These are phyloP conservation scores for Neolamprologus hecqui DNA, from an alignment of 2,113 vertebrate species.

Conservation along the genomic window DNA sequence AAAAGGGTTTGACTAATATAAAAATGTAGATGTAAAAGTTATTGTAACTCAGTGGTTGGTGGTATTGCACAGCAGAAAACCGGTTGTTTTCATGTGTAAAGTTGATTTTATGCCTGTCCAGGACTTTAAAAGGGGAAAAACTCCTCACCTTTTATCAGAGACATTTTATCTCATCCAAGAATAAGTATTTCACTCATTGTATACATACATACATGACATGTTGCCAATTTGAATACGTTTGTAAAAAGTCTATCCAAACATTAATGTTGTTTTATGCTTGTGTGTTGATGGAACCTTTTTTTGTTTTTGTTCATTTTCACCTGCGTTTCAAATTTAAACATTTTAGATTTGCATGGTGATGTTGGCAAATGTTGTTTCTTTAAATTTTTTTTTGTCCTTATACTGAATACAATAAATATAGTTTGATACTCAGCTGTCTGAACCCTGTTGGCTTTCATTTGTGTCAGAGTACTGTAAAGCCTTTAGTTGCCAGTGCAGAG, in stretches of 20 bases:
- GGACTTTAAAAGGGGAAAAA: not conserved
- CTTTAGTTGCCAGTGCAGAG: not conserved
- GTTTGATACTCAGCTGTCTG: constrained; percentile 63
- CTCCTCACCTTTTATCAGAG: not conserved
- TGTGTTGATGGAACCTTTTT: constrained; percentile 2
- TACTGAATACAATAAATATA: constrained; percentile 76
- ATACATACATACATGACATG: not conserved
- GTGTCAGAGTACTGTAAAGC: not conserved
- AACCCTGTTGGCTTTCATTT: not conserved
- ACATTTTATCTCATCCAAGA: not conserved
- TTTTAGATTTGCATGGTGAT: not conserved
- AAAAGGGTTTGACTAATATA: not conserved
- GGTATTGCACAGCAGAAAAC: not conserved
- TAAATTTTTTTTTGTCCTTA: constrained; percentile 60
- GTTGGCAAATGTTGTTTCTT: not conserved
- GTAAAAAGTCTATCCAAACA: not conserved
- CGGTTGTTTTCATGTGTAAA: not conserved
- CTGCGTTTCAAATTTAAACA: not conserved
- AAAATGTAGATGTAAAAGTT: not conserved
- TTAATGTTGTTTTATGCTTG: not conserved
- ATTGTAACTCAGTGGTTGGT: not conserved
- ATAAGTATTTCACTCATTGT: constrained; percentile 1
- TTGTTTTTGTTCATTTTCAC: not conserved
- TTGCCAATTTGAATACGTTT: constrained; percentile 12
- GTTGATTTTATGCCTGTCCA: not conserved